A percentile compares a stretch with the other conserved stretches of the same genome.
Evolutionary conservation across 2,797 vertebrate species (phyloP).

Genomic region (Onychomys leucogaster): DNA sequence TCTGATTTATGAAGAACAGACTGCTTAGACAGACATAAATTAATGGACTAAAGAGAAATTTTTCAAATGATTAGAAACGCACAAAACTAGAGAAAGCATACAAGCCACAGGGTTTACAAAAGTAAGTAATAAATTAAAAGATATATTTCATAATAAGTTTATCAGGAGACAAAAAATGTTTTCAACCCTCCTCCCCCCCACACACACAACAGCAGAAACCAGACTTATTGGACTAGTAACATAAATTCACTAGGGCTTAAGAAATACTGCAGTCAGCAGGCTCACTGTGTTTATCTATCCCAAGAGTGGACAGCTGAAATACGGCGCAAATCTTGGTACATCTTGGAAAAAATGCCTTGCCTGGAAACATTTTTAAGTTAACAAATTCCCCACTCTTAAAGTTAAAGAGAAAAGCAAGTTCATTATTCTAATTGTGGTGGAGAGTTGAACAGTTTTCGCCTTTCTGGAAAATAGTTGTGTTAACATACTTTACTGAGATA

Average conservation of each 20-base stretch:
- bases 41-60: not conserved
- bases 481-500: not conserved
- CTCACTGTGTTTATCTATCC: not conserved
- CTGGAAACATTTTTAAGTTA: not conserved
- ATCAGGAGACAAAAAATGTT: not conserved
- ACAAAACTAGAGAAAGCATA: not conserved
- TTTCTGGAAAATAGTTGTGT: not conserved
- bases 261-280: not conserved
- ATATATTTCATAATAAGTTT: not conserved
- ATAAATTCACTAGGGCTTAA: not conserved
- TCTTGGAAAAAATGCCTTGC: not conserved
- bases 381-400: not conserved
- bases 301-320: not conserved
- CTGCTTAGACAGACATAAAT: not conserved
- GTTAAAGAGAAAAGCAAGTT: not conserved
- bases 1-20: not conserved
- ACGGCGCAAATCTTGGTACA: not conserved
- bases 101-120: not conserved
- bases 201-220: not conserved
- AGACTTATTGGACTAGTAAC: not conserved
- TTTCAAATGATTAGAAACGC: not conserved
- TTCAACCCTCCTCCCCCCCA: accelerated
- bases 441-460: not conserved
- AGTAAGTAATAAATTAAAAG: not conserved
- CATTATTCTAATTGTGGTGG: not conserved